phyloP scores from a whole-genome alignment of 2,888 invertebrate species.

The Diaprepes abbreviatus region DNA sequence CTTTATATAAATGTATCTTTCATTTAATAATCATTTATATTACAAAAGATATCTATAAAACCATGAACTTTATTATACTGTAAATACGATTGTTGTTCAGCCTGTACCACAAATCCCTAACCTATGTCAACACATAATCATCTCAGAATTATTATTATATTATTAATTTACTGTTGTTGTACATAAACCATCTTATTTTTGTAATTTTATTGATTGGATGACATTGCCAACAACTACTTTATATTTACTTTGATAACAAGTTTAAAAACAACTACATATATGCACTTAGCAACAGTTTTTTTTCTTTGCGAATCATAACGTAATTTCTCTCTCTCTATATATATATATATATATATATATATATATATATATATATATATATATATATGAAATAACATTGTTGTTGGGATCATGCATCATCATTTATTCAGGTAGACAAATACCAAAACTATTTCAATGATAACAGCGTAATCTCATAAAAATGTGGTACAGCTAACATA shows the following conservation, averaged over 20 bases:
- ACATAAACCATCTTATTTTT: slow-evolving; percentile 28
- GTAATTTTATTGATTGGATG: slow-evolving; percentile 25
- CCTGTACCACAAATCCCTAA: slow-evolving; percentile 56
- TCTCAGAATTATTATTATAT: slow-evolving; percentile 35
- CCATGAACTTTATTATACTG: slow-evolving; percentile 55
- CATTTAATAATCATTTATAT: background rate
- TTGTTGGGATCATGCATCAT: background rate
- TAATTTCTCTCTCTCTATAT: no score
- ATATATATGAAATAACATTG: background rate
- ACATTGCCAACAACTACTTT: slow-evolving; percentile 17
- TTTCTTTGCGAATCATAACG: background rate
- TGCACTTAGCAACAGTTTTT: slow-evolving; percentile 36
- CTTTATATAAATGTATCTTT: background rate
- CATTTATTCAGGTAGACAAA: background rate
- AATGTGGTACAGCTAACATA: no score
- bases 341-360: no score
- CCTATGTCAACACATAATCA: slow-evolving; percentile 57
- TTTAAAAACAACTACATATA: slow-evolving; percentile 18
- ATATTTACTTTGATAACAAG: slow-evolving; percentile 35
- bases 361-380: no score
- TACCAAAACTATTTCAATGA: background rate
- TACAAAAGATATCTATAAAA: slow-evolving; percentile 43
- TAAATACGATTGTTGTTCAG: slow-evolving; percentile 54
- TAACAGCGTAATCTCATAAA: background rate
- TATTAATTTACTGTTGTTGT: slow-evolving; percentile 15